A percentile compares a stretch with the other conserved stretches of the same genome.
Conservation (phyloP, 2,113 vertebrate species). For the Melanocharis versteri region DNA sequence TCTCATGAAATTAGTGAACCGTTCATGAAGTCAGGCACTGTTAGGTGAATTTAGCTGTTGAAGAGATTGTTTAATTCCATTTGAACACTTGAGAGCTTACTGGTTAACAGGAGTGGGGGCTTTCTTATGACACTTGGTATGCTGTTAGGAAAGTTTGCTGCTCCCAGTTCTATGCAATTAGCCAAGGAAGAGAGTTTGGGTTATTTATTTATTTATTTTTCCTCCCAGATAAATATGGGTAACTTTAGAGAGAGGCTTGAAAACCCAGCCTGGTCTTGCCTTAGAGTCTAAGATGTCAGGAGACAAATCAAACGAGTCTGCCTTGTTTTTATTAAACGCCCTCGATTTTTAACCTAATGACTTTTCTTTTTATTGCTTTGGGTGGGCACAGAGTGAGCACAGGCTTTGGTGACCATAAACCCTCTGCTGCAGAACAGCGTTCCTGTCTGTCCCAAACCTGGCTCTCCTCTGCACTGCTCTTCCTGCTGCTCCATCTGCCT, state of each 20-base stretch:
- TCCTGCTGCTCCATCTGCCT: not conserved
- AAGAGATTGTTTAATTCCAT: not conserved
- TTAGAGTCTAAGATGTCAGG: not conserved
- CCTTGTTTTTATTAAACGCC: not conserved
- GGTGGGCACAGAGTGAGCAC: not conserved
- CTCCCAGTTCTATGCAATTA: not conserved
- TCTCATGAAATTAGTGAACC: not conserved
- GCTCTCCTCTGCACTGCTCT: not conserved
- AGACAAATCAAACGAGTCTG: not conserved
- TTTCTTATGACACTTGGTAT: not conserved
- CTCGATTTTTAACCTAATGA: not conserved
- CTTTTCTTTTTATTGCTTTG: not conserved
- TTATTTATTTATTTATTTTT: too few species aligned
- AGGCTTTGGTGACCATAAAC: not conserved
- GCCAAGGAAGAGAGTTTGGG: not conserved
- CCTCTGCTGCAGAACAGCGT: fast-evolving
- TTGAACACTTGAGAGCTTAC: not conserved
- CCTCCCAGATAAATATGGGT: not conserved
- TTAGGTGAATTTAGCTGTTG: not conserved
- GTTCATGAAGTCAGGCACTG: not conserved
- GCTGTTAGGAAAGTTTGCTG: not conserved
- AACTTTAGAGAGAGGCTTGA: not conserved
- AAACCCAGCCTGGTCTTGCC: not conserved
- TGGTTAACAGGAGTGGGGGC: not conserved
- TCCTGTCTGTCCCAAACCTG: not conserved